Conservation (phyloP, 2,797 vertebrate genomes). For the Natrix natrix region DNA sequence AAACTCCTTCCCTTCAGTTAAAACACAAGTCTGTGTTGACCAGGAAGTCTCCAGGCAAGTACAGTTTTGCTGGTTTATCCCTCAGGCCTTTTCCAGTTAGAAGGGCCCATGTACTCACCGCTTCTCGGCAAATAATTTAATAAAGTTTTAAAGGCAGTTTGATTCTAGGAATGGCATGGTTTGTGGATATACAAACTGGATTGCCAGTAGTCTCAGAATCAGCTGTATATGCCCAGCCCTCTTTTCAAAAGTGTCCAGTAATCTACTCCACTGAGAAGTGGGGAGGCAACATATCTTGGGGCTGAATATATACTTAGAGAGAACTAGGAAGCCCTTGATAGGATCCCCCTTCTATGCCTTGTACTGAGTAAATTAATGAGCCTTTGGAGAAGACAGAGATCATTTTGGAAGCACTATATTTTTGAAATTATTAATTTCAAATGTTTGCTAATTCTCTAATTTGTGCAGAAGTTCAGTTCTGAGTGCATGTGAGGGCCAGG, state of each 20-base stretch:
- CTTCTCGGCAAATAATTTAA: neutral
- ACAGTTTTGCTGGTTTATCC: neutral
- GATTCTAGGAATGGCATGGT: neutral
- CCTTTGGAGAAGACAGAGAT: neutral
- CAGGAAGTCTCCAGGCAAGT: neutral
- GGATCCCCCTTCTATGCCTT: neutral
- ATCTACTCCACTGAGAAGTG: neutral
- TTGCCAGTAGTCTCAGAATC: neutral
- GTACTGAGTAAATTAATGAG: neutral
- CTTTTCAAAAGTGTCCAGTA: neutral
- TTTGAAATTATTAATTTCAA: neutral
- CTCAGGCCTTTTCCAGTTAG: neutral
- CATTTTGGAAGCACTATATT: neutral
- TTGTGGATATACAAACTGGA: neutral
- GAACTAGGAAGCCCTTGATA: too few relatives aligned
- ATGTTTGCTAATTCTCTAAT: neutral
- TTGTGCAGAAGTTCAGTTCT: neutral
- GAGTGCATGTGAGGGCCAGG: neutral
- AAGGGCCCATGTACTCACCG: neutral
- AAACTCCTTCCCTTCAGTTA: too few relatives aligned
- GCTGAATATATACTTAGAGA: neutral
- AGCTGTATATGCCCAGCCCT: neutral
- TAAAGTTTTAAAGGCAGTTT: neutral
- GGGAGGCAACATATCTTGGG: neutral
- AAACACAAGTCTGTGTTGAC: neutral